These are phyloP conservation scores for Dexiosoma caninum DNA, from an alignment of 2,888 invertebrate genomes.

Conservation along the genomic window DNA sequence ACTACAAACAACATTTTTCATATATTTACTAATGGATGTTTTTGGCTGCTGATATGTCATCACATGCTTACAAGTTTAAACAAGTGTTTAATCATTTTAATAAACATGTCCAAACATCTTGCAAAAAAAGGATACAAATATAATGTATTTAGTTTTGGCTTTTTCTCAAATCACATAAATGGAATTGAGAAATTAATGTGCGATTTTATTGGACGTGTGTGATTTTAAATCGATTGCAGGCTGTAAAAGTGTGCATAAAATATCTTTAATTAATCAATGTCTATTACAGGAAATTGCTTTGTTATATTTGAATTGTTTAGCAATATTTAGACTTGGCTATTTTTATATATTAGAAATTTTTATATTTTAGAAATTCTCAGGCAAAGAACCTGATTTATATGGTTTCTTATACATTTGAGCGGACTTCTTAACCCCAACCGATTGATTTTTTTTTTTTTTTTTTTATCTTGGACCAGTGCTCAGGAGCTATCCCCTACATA, in stretches of 20 bases:
- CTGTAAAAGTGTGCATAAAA: not conserved
- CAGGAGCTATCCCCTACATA: too few relatives aligned
- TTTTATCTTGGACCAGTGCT: too few relatives aligned
- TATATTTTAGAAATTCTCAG: too few relatives aligned
- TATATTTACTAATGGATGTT: not conserved
- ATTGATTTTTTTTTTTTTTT: too few relatives aligned
- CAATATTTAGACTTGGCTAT: too few relatives aligned
- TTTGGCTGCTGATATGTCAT: not conserved
- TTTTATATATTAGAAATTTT: too few relatives aligned
- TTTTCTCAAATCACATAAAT: constrained; percentile 1
- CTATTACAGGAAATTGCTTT: not conserved
- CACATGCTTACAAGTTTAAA: constrained; percentile 6
- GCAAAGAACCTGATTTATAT: too few relatives aligned
- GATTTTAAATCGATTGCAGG: not conserved
- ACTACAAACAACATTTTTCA: not conserved
- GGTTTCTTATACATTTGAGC: too few relatives aligned
- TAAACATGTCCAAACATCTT: constrained; percentile 10
- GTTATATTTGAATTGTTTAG: too few relatives aligned
- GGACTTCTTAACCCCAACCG: too few relatives aligned
- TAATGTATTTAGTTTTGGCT: not conserved
- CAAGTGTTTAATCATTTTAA: constrained; percentile 20
- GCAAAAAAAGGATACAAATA: not conserved
- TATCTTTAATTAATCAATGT: not conserved
- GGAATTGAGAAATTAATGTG: constrained; percentile 1
- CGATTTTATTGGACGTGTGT: not conserved